Percentiles rank a stretch among this genome's conserved stretches.
These are phyloP conservation scores for Pseudocheirus occidentalis DNA, from an alignment of 2,797 vertebrate genomes.

Conservation along the genomic window DNA sequence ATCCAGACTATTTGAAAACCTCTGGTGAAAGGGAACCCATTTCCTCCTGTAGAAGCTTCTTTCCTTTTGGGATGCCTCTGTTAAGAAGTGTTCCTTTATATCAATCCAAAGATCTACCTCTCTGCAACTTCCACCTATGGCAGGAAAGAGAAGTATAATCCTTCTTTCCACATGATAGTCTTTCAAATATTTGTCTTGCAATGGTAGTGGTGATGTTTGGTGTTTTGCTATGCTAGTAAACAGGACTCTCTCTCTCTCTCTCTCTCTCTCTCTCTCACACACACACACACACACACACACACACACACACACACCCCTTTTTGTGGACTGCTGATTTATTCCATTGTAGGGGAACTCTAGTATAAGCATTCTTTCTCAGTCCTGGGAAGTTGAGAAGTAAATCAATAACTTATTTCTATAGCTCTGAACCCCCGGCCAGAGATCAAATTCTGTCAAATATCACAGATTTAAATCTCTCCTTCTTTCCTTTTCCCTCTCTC, in stretches of 20 bases:
- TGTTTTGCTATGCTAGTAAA: neutral
- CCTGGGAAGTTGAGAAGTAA: neutral
- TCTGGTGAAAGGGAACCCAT: neutral
- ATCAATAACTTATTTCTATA: neutral
- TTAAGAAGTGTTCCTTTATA: neutral
- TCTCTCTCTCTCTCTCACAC: too few relatives aligned
- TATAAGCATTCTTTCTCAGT: neutral
- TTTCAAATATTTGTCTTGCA: neutral
- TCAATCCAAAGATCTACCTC: neutral
- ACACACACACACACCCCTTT: neutral
- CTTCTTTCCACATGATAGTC: neutral
- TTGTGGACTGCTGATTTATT: neutral
- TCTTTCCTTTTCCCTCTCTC: neutral
- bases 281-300: neutral
- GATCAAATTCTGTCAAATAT: neutral
- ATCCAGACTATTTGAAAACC: neutral
- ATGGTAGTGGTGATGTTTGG: neutral
- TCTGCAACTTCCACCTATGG: neutral
- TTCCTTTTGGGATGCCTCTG: neutral
- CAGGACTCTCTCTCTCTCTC: neutral
- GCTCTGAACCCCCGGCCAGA: neutral
- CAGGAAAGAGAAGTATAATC: neutral
- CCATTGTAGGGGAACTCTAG: neutral
- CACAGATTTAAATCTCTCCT: neutral
- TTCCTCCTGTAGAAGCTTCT: neutral